Conservation (phyloP, 2,113 vertebrate species). For the Anhinga anhinga region DNA sequence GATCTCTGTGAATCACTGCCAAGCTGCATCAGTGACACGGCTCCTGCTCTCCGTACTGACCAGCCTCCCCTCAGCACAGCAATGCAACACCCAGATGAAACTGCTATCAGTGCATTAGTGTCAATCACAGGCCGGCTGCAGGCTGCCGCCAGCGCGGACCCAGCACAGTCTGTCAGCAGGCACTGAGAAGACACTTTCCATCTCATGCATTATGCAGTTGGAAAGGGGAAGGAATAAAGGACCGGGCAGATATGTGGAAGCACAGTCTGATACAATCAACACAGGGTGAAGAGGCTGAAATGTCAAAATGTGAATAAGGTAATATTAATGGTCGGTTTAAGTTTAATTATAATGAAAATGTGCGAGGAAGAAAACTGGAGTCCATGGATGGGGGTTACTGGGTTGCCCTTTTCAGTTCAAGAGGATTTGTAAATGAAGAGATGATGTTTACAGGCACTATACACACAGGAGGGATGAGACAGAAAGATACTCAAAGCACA, state of each 20-base stretch:
- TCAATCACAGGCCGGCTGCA: neutral
- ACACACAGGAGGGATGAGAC: neutral
- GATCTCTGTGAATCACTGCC: neutral
- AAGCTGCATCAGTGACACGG: neutral
- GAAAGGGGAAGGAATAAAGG: conserved; percentile 24
- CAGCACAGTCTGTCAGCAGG: neutral
- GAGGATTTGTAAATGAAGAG: neutral
- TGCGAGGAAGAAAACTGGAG: conserved; percentile 4
- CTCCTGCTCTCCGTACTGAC: neutral
- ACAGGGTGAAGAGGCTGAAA: conserved; percentile 56
- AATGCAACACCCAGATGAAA: neutral
- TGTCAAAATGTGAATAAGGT: conserved; percentile 49
- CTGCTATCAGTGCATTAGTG: neutral
- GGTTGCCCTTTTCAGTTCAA: neutral
- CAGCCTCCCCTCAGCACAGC: neutral
- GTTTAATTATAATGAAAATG: neutral
- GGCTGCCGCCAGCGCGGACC: neutral
- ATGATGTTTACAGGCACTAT: neutral
- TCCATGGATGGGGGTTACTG: neutral
- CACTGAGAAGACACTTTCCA: neutral
- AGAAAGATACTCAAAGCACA: neutral
- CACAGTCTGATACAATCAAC: conserved; percentile 14
- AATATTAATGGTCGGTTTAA: conserved; percentile 27
- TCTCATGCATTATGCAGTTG: conserved; percentile 51
- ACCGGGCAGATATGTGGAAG: neutral